Conservation (phyloP, 2,888 invertebrate genomes). For the Timema podura region DNA sequence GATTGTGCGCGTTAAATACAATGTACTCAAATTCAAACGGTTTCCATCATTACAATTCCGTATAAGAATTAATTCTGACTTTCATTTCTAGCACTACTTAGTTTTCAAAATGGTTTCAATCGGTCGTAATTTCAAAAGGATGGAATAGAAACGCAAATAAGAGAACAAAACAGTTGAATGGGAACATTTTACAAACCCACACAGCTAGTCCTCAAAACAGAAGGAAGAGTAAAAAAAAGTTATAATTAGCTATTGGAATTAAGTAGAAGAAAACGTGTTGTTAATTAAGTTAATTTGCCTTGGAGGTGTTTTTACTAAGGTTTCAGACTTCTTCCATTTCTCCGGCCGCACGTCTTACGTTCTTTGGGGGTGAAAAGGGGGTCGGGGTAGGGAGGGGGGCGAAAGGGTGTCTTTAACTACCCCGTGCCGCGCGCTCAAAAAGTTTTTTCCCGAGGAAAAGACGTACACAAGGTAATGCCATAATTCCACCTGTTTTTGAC, state of each 20-base stretch:
- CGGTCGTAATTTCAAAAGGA: too few species aligned
- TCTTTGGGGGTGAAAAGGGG: constrained; percentile 2
- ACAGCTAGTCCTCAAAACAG: not conserved
- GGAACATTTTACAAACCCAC: too few species aligned
- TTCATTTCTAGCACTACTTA: too few species aligned
- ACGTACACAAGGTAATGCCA: constrained; percentile 14
- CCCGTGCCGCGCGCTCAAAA: not conserved
- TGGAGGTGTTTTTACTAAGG: constrained; percentile 24
- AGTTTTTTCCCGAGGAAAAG: constrained; percentile 7
- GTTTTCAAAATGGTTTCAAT: too few species aligned
- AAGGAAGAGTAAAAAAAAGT: constrained; percentile 23
- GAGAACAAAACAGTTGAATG: too few species aligned
- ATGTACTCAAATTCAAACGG: too few species aligned
- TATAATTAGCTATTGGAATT: constrained; percentile 30
- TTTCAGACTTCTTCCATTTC: constrained; percentile 14
- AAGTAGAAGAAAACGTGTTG: constrained; percentile 26
- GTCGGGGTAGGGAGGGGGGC: not conserved
- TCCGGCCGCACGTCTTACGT: constrained; percentile 14
- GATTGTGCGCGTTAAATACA: too few species aligned
- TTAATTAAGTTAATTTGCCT: constrained; percentile 30
- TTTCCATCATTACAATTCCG: too few species aligned
- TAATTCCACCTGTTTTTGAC: constrained; percentile 26
- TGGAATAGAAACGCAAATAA: too few species aligned
- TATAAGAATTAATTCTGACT: too few species aligned
- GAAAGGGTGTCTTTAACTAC: constrained; percentile 1